A percentile compares a stretch with the other conserved stretches of the same genome.
phyloP scores from a whole-genome alignment of 2,113 vertebrate genomes.

The Python bivittatus region DNA sequence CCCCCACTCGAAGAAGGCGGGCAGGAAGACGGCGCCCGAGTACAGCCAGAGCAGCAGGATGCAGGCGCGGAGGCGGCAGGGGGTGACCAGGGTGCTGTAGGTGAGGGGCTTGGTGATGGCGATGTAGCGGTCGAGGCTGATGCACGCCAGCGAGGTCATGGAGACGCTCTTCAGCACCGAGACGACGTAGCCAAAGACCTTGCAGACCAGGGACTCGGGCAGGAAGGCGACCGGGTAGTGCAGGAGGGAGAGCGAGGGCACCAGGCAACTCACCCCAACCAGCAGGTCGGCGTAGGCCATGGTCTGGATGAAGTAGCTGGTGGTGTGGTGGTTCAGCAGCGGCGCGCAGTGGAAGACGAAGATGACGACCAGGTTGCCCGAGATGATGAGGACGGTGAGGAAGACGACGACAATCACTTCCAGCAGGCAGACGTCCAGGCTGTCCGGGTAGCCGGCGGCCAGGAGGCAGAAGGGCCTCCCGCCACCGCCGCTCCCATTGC shows the following conservation, averaged over 20 bases:
- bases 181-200: conserved; percentile 92
- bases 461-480: conserved; percentile 91
- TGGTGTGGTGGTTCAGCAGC: conserved; percentile 93
- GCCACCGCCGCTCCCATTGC: conserved; percentile 58
- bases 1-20: conserved; percentile 92
- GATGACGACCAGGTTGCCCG: conserved; percentile 94
- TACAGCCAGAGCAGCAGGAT: conserved; percentile 94
- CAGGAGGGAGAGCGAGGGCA: conserved; percentile 92
- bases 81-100: conserved; percentile 90
- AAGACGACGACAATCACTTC: conserved; percentile 92
- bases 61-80: conserved; percentile 91
- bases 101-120: conserved; percentile 93
- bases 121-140: conserved; percentile 95
- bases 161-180: conserved; percentile 97
- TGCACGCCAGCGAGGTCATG: conserved; percentile 93
- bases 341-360: conserved; percentile 99
- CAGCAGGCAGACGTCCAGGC: conserved; percentile 88
- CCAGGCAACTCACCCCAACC: conserved; percentile 95
- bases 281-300: conserved; percentile 97
- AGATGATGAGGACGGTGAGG: conserved; percentile 93
- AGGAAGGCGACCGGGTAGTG: conserved; percentile 81
- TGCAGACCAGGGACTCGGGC: conserved; percentile 88
- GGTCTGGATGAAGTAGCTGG: conserved; percentile 97
- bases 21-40: conserved; percentile 91
- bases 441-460: conserved; percentile 85